Percentiles rank a stretch among this genome's conserved stretches.
phyloP scores from a whole-genome alignment of 1,140 invertebrate genomes.

The Cydia amplana region DNA sequence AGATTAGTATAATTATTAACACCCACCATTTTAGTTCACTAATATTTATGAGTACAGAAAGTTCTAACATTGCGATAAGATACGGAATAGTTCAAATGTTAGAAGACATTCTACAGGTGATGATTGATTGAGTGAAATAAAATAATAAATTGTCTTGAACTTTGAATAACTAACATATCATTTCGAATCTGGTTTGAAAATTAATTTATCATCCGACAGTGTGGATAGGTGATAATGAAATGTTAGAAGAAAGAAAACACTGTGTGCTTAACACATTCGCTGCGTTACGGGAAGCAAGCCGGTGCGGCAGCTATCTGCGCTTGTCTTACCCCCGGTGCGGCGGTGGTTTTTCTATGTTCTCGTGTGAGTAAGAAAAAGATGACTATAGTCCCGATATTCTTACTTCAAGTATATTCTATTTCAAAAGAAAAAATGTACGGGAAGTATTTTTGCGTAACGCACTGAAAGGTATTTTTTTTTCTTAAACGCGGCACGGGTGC shows the following conservation, averaged over 20 bases:
- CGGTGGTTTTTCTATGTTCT: too few relatives aligned
- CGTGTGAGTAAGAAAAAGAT: too few relatives aligned
- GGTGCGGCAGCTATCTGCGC: too few relatives aligned
- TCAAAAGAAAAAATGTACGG: too few relatives aligned
- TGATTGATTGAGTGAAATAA: constrained; percentile 27
- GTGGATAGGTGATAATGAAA: background rate
- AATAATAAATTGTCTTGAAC: constrained; percentile 26
- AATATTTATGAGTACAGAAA: constrained; percentile 20
- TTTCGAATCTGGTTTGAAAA: constrained; percentile 13
- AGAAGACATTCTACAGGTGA: background rate
- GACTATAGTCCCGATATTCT: too few relatives aligned
- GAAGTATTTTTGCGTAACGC: too few relatives aligned
- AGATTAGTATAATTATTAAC: constrained; percentile 52
- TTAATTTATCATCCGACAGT: constrained; percentile 3
- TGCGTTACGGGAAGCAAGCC: too few relatives aligned
- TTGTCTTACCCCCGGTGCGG: too few relatives aligned
- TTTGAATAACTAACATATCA: constrained; percentile 11
- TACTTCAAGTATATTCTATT: too few relatives aligned
- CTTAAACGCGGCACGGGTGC: too few relatives aligned
- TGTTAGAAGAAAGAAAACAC: background rate
- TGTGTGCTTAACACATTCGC: too few relatives aligned
- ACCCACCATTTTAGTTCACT: constrained; percentile 41
- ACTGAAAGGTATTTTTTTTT: too few relatives aligned
- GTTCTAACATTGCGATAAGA: background rate
- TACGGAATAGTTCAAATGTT: constrained; percentile 19